Evolutionary conservation across 2,113 vertebrate species (phyloP), one percentile per base, ranked within the genome.

Genomic region (Pao palembangensis): DNA sequence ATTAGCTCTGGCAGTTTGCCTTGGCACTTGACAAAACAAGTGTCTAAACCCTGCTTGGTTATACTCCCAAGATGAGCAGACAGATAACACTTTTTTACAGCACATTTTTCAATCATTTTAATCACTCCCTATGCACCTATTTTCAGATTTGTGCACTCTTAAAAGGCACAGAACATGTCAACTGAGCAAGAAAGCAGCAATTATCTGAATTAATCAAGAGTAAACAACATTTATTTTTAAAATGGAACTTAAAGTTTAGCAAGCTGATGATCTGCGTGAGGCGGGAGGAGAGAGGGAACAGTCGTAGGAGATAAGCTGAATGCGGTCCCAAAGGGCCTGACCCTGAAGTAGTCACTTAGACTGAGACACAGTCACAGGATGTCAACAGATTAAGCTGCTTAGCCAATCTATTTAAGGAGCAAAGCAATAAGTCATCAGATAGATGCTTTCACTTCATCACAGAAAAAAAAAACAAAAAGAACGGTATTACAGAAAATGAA

Each of bases 361-460:
- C 72, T 28, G 62, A 75, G 59, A 72, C 72, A 63, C 55, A 73
- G 54, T 75, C 68, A 69, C 46, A 72, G 61, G 64, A 77, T 80
- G 80, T 85, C 73, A 81, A 67, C 73, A 80, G 77, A 76, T 82
- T 78, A 79, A 66, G 69, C 69, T 79, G 60, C 69, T 80, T 75
- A 76, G 59, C 34, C 51, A 73, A 76, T 70, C 75, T 85, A 79
- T 83, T 85, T 79, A 62, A 64, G 82, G 73, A 69, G 53, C 50
- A 3, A 44, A 66, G 55, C 49, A 52, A 72, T 61, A 82, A 75
- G 64, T 71, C 58, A 67, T 34, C 38, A 31, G 38, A 76, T 42
- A 62, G 56, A 59, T n/a, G 38, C 64, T 58, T 72, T 63, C 19
- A 55, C 10, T 58, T 53, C 19, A 47, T 17, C 13, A 17, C 14